Evolutionary conservation across 2,797 vertebrate genomes (phyloP), one percentile per base, ranked within the genome.

Genomic region (Atherinosoma microstoma): DNA sequence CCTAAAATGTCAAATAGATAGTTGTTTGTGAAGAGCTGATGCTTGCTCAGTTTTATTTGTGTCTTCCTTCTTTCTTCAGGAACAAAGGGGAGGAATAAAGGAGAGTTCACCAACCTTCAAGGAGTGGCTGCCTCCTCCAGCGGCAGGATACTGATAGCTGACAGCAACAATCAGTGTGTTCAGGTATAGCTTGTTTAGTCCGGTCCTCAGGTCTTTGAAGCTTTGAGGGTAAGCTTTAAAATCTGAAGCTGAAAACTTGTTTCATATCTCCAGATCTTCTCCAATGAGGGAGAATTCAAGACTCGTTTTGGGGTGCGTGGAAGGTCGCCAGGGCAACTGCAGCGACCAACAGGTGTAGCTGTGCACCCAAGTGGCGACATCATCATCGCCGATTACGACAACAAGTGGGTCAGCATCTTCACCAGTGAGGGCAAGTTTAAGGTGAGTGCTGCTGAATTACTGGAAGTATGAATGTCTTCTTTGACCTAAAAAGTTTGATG

Each of bases 371-470:
- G 95, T 10, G 97, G 98, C 57, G 98, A 99, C 91, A 97, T 99
- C 74, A 99, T 99, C 89, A 97, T 99, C 8, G 98, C 98, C 1
- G 98, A 99, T 88, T 99, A 99, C 0, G 98, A 99, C 88, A 99
- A 99, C 85, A 99, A 99, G 76, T 99, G 98, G 98, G 97, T 99
- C 88, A 99, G 98, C 97, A 98, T 99, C 92, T 99, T 99, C 92
- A 96, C 97, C 72, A 92, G 94, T 6, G 98, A 99, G 64, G 98
- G 98, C 45, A 99, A 99, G 91, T 99, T 97, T 90, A 99, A 99
- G 96, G 98, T 6, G 9, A 20, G 3, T 4, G 18, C 11, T 13
- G 6, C n/a, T 29, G 0, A 9, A 18, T 51, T 42, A 45, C 40
- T 58, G 0, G 9, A 1, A 3, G 51, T 27, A 10, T 24, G 3